phyloP scores from a whole-genome alignment of 2,888 invertebrate species.

The Physocephala rufipes region DNA sequence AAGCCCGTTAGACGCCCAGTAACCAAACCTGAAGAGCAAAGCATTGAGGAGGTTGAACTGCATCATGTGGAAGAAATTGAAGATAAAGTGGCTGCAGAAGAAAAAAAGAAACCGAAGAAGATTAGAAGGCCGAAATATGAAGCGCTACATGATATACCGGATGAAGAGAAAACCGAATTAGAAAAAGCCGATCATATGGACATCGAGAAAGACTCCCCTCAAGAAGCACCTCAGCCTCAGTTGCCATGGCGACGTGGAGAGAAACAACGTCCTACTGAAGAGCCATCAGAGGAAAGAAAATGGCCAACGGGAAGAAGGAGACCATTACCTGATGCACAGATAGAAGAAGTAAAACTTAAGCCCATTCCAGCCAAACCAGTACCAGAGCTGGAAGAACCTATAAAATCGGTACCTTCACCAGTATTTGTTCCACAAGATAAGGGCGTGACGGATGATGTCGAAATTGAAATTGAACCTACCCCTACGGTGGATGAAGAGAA shows the following conservation, averaged over 20 bases:
- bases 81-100: slow-evolving; percentile 54
- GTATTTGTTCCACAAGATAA: slow-evolving; percentile 56
- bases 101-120: slow-evolving; percentile 56
- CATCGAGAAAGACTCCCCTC: slow-evolving; percentile 55
- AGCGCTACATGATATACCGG: slow-evolving; percentile 59
- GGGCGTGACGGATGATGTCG: slow-evolving; percentile 54
- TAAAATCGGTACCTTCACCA: slow-evolving; percentile 56
- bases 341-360: slow-evolving; percentile 64
- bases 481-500: slow-evolving; percentile 60
- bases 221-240: slow-evolving; percentile 55
- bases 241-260: slow-evolving; percentile 63
- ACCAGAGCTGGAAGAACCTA: slow-evolving; percentile 54
- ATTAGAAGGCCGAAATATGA: slow-evolving; percentile 57
- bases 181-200: slow-evolving; percentile 61
- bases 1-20: slow-evolving; percentile 64
- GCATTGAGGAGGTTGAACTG: slow-evolving; percentile 55
- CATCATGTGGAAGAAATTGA: slow-evolving; percentile 60
- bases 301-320: slow-evolving; percentile 64
- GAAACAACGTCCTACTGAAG: slow-evolving; percentile 63
- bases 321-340: slow-evolving; percentile 65
- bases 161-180: slow-evolving; percentile 55
- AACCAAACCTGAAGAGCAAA: slow-evolving; percentile 55
- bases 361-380: slow-evolving; percentile 61
- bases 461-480: slow-evolving; percentile 53
- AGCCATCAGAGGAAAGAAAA: slow-evolving; percentile 61